A percentile compares a stretch with the other conserved stretches of the same genome.
phyloP scores from a whole-genome alignment of 2,113 vertebrate genomes.

The Paraplagusia blochii region DNA sequence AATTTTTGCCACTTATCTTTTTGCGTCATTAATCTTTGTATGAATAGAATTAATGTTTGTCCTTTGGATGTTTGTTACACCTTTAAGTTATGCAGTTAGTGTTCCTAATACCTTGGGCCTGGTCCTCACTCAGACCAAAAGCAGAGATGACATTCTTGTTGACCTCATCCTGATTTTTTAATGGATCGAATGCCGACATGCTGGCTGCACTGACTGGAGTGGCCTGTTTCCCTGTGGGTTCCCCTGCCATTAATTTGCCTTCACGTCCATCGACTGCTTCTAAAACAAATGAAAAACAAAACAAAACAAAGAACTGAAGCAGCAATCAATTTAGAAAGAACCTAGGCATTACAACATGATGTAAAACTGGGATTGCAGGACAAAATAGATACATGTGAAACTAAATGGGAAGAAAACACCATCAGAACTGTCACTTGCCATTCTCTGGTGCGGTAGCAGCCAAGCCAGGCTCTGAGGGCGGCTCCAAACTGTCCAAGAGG shows the following conservation, averaged over 20 bases:
- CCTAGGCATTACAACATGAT: too few relatives aligned
- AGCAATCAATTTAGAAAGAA: background rate
- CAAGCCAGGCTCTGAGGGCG: constrained; percentile 86
- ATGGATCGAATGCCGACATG: constrained; percentile 97
- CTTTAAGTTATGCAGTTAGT: background rate
- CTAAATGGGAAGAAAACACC: too few relatives aligned
- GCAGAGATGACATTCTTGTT: constrained; percentile 98
- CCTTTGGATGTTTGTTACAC: background rate
- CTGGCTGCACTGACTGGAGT: constrained; percentile 95
- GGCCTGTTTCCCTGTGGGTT: constrained; percentile 83
- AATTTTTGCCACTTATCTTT: too few relatives aligned
- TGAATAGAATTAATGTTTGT: background rate
- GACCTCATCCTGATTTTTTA: constrained; percentile 98
- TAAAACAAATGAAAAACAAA: constrained; percentile 1
- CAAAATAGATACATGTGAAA: too few relatives aligned
- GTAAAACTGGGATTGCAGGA: background rate
- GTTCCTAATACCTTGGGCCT: constrained; percentile 83
- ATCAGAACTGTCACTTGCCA: constrained; percentile 69
- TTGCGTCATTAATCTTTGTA: too few relatives aligned
- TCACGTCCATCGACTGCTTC: constrained; percentile 80
- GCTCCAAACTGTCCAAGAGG: constrained; percentile 92
- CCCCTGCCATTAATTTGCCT: constrained; percentile 82
- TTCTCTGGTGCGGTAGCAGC: constrained; percentile 80
- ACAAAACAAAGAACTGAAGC: background rate
- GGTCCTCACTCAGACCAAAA: constrained; percentile 93